Evolutionary conservation across 2,797 vertebrate genomes (phyloP).

Genomic region (Muscicapa comitata): DNA sequence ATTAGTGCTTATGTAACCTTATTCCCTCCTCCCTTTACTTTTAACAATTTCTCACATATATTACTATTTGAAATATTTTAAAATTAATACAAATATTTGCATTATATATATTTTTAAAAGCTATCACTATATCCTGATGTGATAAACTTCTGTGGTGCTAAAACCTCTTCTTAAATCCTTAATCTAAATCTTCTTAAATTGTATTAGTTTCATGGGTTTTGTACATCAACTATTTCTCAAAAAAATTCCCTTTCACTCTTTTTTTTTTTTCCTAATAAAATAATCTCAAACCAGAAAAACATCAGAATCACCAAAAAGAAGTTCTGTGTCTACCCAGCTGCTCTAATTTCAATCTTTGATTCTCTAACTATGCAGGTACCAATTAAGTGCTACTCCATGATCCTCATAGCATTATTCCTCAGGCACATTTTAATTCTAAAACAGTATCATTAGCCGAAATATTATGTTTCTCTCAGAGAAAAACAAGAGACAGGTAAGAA

Average conservation of each 20-base stretch:
- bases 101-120: background rate
- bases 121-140: background rate
- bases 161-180: background rate
- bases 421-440: background rate
- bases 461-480: background rate
- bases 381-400: background rate
- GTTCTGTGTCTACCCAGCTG: background rate
- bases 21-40: background rate
- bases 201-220: background rate
- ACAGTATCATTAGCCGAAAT: background rate
- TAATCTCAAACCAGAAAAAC: background rate
- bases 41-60: background rate
- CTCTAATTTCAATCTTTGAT: background rate
- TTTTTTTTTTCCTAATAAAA: background rate
- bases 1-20: background rate
- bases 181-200: no score
- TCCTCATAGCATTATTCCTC: background rate
- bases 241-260: background rate
- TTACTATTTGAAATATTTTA: background rate
- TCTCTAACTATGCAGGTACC: background rate
- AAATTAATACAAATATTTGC: background rate
- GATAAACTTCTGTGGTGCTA: background rate
- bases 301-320: background rate
- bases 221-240: background rate
- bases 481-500: background rate